These are phyloP conservation scores for Saccostrea cuccullata DNA, from an alignment of 1,140 invertebrate genomes.

Conservation along the genomic window DNA sequence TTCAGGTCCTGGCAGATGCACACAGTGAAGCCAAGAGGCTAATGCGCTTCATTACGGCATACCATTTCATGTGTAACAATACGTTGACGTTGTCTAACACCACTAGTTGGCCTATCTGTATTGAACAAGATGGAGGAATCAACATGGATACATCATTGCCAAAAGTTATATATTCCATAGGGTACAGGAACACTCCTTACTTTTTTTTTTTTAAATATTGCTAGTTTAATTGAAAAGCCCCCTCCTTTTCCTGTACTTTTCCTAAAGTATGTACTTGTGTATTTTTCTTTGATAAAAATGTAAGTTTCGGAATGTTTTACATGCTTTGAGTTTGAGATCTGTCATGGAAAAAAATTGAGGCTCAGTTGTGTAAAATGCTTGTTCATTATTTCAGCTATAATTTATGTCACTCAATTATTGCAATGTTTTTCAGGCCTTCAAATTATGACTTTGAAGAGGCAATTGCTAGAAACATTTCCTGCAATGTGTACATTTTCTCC, in stretches of 20 bases:
- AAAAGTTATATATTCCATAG: conserved; percentile 72
- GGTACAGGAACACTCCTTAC: conserved; percentile 57
- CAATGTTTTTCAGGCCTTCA: conserved; percentile 63
- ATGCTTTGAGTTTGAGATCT: too few species aligned
- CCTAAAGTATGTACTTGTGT: too few species aligned
- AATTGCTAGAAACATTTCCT: conserved; percentile 67
- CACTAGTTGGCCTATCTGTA: conserved; percentile 71
- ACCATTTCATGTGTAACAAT: conserved; percentile 74
- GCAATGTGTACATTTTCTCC: conserved; percentile 65
- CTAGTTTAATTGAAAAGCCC: too few species aligned
- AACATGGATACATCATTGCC: conserved; percentile 64
- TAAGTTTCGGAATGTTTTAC: too few species aligned
- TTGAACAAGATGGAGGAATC: conserved; percentile 67
- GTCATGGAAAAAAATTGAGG: too few species aligned
- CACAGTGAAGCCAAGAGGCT: conserved; percentile 73
- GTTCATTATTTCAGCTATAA: too few species aligned
- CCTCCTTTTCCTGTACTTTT: too few species aligned
- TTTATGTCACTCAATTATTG: neutral
- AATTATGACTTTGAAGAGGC: conserved; percentile 71
- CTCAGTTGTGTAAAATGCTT: too few species aligned
- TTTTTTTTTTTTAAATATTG: too few species aligned
- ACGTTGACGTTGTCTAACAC: conserved; percentile 69
- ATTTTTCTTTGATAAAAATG: too few species aligned
- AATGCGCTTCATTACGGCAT: conserved; percentile 72
- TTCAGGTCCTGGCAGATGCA: conserved; percentile 72